Conservation (phyloP, 2,888 invertebrate species). For the Leptodirus hochenwartii region DNA sequence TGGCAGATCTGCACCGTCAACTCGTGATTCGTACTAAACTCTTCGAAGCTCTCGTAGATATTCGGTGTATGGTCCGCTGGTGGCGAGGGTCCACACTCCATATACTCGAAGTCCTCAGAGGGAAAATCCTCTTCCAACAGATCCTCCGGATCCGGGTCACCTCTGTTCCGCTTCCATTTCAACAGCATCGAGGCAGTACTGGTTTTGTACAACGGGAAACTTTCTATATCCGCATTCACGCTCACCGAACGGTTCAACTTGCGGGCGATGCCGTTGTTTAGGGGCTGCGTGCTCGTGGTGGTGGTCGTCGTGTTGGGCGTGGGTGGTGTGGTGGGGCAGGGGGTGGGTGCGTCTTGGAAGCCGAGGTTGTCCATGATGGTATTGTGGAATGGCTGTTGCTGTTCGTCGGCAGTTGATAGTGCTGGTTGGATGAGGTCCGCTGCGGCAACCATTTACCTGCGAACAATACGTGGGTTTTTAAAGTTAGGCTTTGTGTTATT, state of each 20-base stretch:
- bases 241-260: conserved; percentile 28
- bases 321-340: conserved; percentile 11
- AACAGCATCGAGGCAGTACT: conserved; percentile 16
- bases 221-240: conserved; percentile 25
- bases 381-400: too few relatives aligned
- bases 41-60: conserved; percentile 66
- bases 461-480: too few relatives aligned
- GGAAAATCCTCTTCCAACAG: conserved; percentile 49
- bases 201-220: conserved; percentile 23
- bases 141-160: conserved; percentile 21
- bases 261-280: conserved; percentile 13
- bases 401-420: too few relatives aligned
- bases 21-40: conserved; percentile 41
- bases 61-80: conserved; percentile 66
- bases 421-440: too few relatives aligned
- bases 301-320: too few relatives aligned
- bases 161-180: conserved; percentile 18
- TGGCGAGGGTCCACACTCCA: conserved; percentile 63
- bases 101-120: conserved; percentile 53
- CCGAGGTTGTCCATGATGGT: conserved; percentile 29
- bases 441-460: too few relatives aligned
- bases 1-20: conserved; percentile 52
- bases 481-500: too few relatives aligned
- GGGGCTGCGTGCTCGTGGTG: conserved; percentile 6
- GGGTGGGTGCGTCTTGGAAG: conserved; percentile 19